Conservation (phyloP, 2,888 invertebrate species). For the Clostera curtula region DNA sequence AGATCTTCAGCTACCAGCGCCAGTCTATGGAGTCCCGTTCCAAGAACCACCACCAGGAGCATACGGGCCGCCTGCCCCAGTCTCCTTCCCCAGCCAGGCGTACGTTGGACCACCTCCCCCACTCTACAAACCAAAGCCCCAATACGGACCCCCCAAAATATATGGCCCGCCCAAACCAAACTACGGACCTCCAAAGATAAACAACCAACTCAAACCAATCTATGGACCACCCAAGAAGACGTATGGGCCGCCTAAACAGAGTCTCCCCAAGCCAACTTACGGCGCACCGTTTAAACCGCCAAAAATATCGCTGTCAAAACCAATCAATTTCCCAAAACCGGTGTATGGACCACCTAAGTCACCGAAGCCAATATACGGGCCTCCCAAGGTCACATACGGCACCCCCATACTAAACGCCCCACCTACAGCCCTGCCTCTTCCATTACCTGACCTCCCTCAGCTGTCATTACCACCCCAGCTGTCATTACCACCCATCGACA, state of each 20-base stretch:
- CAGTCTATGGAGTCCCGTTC: constrained; percentile 75
- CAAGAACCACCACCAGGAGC: constrained; percentile 50
- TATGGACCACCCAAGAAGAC: constrained; percentile 46
- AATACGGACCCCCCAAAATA: constrained; percentile 44
- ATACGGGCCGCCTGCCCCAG: constrained; percentile 69
- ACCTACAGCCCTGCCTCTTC: constrained; percentile 6
- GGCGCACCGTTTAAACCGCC: constrained; percentile 50
- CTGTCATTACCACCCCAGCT: constrained; percentile 6
- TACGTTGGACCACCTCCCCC: constrained; percentile 74
- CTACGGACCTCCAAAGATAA: constrained; percentile 49
- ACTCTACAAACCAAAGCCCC: constrained; percentile 42
- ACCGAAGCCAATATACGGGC: constrained; percentile 17
- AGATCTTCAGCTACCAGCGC: constrained; percentile 63
- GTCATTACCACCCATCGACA: constrained; percentile 10
- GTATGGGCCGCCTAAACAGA: constrained; percentile 35
- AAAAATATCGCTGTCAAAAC: constrained; percentile 41
- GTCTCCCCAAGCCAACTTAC: constrained; percentile 23
- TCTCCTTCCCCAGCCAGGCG: constrained; percentile 46
- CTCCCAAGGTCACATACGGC: constrained; percentile 15
- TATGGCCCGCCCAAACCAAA: constrained; percentile 53
- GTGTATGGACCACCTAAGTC: constrained; percentile 16
- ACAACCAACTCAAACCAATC: constrained; percentile 43
- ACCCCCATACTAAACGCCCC: constrained; percentile 6
- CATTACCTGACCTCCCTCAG: constrained; percentile 9
- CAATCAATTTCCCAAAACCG: constrained; percentile 12